Conservation (phyloP, 64 coral and sea anemone species). For the Montipora foliosa region DNA sequence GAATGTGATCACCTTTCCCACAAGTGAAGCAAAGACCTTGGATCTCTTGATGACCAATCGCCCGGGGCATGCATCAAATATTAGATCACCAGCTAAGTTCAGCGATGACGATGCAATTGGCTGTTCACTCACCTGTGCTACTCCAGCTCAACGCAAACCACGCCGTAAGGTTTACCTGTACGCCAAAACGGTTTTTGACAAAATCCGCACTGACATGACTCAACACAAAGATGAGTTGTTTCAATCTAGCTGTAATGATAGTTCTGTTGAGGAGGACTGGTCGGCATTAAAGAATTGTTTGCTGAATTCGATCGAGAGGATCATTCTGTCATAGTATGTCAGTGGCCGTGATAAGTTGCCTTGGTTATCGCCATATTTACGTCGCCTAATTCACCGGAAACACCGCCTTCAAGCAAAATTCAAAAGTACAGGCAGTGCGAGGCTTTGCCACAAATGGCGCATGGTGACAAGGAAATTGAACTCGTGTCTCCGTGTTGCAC, state of each 20-base stretch:
- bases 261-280: slow-evolving; percentile 37
- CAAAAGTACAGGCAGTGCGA: not conserved
- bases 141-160: slow-evolving; percentile 11
- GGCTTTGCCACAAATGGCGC: not conserved
- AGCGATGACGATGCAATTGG: slow-evolving; percentile 36
- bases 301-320: not conserved
- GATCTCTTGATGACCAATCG: slow-evolving; percentile 46
- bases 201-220: slow-evolving; percentile 9
- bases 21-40: slow-evolving; percentile 22
- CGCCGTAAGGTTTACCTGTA: not conserved
- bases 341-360: too few relatives aligned
- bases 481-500: not conserved
- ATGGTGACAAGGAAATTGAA: not conserved
- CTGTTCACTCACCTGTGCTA: not conserved
- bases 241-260: slow-evolving; percentile 3
- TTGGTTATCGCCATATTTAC: too few relatives aligned
- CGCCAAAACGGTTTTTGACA: not conserved
- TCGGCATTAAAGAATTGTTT: not conserved
- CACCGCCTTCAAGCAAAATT: slow-evolving; percentile 17
- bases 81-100: slow-evolving; percentile 47
- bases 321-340: too few relatives aligned
- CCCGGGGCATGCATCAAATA: slow-evolving; percentile 31
- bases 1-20: slow-evolving; percentile 36
- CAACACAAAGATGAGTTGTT: not conserved
- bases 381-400: slow-evolving; percentile 38